A percentile compares a stretch with the other conserved stretches of the same genome.
phyloP scores from a whole-genome alignment of 2,888 invertebrate genomes.

The Tipula vernalis region DNA sequence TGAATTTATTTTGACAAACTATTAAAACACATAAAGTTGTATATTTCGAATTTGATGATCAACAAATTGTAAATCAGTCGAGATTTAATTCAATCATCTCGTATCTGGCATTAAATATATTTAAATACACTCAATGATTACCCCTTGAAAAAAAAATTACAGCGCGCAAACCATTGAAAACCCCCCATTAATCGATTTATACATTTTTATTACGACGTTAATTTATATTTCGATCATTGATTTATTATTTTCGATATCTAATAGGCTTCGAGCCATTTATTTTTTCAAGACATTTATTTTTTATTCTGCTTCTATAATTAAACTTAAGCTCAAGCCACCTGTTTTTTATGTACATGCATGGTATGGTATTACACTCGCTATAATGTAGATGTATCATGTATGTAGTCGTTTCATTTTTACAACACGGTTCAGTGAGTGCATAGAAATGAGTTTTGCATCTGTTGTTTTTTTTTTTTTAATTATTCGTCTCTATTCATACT shows the following conservation, averaged over 20 bases:
- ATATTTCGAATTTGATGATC: no score
- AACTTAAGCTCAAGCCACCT: background rate
- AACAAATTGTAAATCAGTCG: no score
- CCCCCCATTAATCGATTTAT: background rate
- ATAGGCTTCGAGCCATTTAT: background rate
- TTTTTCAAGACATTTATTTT: background rate
- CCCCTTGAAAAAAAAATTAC: no score
- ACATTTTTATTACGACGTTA: background rate
- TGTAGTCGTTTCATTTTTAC: background rate
- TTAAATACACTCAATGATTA: no score
- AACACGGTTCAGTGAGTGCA: background rate
- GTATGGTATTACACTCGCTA: background rate
- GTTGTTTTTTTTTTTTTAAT: background rate
- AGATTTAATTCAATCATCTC: no score
- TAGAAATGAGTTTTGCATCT: background rate
- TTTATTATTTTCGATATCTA: background rate
- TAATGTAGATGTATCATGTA: no score
- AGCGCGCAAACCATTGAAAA: background rate
- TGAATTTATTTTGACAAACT: no score
- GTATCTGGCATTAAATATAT: no score
- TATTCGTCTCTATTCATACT: background rate
- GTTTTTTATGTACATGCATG: background rate
- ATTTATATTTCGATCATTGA: background rate
- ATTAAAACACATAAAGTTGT: no score
- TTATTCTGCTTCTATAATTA: background rate